Evolutionary conservation across 2,113 vertebrate genomes (phyloP).

Genomic region (Phocoena sinus): DNA sequence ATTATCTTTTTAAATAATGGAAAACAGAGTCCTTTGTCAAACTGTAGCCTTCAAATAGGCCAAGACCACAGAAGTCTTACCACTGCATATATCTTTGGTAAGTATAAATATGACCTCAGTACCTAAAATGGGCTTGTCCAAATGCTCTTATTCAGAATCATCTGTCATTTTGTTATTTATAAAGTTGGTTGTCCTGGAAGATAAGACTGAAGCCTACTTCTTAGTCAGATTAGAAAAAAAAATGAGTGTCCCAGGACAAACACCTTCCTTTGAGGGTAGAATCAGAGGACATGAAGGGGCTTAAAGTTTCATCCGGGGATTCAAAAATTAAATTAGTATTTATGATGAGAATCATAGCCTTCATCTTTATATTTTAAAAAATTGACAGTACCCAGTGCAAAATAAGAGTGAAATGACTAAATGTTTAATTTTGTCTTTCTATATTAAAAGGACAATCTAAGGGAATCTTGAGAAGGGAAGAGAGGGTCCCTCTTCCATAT

Average conservation of each 20-base stretch:
- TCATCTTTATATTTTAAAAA: neutral
- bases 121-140: neutral
- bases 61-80: neutral
- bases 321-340: constrained; percentile 5
- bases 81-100: neutral
- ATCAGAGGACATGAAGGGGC: neutral
- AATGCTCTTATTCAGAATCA: neutral
- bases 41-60: neutral
- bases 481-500: neutral
- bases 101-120: neutral
- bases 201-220: neutral
- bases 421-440: neutral
- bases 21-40: neutral
- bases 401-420: constrained; percentile 17
- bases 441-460: neutral
- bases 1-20: neutral
- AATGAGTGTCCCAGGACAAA: neutral
- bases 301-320: neutral
- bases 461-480: neutral
- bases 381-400: neutral
- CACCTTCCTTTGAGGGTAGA: neutral
- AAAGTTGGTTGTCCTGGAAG: neutral
- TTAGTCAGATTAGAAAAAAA: neutral
- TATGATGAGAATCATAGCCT: neutral
- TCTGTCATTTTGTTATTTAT: neutral